A percentile compares a stretch with the other conserved stretches of the same genome.
phyloP scores from a whole-genome alignment of 2,113 vertebrate genomes.

The Aix galericulata region DNA sequence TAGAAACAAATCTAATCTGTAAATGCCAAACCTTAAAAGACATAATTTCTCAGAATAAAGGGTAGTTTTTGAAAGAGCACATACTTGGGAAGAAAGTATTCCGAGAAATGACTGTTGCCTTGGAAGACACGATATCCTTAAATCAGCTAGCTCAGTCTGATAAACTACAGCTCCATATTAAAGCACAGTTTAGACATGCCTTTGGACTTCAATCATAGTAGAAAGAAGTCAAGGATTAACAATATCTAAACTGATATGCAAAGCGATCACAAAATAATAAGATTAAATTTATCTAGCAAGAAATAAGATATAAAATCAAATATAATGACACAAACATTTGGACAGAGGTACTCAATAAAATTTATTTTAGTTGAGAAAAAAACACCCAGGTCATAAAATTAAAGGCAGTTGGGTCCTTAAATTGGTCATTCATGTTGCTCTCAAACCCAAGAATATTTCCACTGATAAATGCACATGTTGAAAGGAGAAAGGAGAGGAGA shows the following conservation, averaged over 20 bases:
- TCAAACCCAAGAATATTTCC: neutral
- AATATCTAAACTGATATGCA: neutral
- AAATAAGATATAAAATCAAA: neutral
- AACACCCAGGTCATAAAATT: neutral
- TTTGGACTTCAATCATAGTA: neutral
- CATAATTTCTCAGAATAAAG: neutral
- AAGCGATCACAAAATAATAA: neutral
- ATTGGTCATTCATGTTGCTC: neutral
- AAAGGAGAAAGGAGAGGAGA: neutral
- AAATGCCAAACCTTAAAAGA: neutral
- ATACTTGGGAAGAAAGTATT: neutral
- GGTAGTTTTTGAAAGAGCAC: neutral
- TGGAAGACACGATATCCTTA: neutral
- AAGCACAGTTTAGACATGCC: neutral
- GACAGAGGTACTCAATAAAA: neutral
- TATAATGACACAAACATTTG: neutral
- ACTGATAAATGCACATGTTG: neutral
- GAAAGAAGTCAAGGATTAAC: conserved; percentile 19
- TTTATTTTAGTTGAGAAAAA: neutral
- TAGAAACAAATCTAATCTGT: neutral
- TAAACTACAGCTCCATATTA: neutral
- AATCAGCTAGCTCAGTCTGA: neutral
- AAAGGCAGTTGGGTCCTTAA: neutral
- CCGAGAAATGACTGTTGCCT: neutral
- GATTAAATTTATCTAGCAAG: neutral